Evolutionary conservation across 2,888 invertebrate species (phyloP).

Genomic region (Maniola hyperantus): DNA sequence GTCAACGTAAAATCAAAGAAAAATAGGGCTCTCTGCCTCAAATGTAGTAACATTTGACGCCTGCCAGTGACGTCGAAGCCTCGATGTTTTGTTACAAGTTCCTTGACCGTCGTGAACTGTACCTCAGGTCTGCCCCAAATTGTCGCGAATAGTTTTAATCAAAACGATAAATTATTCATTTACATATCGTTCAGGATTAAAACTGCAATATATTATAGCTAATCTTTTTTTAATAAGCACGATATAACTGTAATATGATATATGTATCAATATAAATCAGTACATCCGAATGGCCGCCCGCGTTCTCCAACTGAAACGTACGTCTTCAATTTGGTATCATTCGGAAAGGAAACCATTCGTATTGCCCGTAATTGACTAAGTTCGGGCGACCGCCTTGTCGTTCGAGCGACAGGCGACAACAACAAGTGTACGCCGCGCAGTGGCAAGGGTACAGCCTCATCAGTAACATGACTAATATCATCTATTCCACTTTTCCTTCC

Average conservation of each 20-base stretch:
- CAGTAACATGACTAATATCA: not conserved
- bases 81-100: too few species aligned
- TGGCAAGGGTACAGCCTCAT: not conserved
- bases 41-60: too few species aligned
- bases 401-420: not conserved
- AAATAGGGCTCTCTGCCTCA: too few species aligned
- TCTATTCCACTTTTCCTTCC: not conserved
- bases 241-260: not conserved
- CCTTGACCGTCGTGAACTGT: too few species aligned
- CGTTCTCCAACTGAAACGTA: not conserved
- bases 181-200: constrained; percentile 22
- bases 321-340: not conserved
- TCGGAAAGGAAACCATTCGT: not conserved
- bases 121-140: not conserved
- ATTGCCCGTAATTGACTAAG: not conserved
- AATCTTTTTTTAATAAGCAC: not conserved
- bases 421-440: not conserved
- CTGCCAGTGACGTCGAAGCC: too few species aligned
- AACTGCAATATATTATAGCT: not conserved
- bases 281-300: not conserved
- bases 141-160: not conserved
- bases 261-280: not conserved
- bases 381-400: not conserved
- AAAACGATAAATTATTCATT: not conserved
- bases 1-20: too few species aligned